Conservation (phyloP, 2,797 vertebrate genomes). For the Sternarchorhynchus goeldii region DNA sequence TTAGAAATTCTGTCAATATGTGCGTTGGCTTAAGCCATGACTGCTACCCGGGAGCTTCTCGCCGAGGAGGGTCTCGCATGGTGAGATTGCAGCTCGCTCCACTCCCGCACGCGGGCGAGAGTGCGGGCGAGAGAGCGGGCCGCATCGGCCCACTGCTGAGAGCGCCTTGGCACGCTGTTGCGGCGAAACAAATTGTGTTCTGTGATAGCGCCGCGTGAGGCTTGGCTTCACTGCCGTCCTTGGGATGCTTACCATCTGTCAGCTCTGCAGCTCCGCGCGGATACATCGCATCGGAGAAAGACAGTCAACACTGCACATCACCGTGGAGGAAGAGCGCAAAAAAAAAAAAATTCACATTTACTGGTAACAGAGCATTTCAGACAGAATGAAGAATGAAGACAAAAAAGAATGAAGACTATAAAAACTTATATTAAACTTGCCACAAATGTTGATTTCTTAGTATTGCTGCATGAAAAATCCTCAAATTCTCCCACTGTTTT, state of each 20-base stretch:
- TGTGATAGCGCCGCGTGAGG: conserved; percentile 59
- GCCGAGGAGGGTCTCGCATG: conserved; percentile 44
- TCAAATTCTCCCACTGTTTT: background rate
- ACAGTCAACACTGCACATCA: conserved; percentile 37
- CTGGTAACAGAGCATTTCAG: conserved; percentile 12
- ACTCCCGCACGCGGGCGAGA: conserved; percentile 55
- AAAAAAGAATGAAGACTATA: background rate
- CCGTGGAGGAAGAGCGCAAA: conserved; percentile 10
- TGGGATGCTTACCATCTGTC: conserved; percentile 61
- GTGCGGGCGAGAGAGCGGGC: conserved; percentile 28
- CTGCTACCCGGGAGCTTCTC: conserved; percentile 42
- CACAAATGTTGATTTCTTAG: background rate
- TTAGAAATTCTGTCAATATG: conserved; percentile 51
- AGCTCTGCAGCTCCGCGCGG: conserved; percentile 50
- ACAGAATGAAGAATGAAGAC: no score
- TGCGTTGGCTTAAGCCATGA: conserved; percentile 42
- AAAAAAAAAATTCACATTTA: conserved; percentile 27
- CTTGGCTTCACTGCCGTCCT: conserved; percentile 58
- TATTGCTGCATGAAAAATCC: background rate
- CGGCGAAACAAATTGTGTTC: conserved; percentile 61
- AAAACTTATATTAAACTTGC: background rate
- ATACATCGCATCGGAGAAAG: conserved; percentile 45
- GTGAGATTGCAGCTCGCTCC: conserved; percentile 51
- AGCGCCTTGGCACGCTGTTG: conserved; percentile 56
- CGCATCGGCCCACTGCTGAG: conserved; percentile 51